Percentiles rank a stretch among this genome's conserved stretches.
phyloP scores from a whole-genome alignment of 1,140 invertebrate genomes.

The Drosophila takahashii region DNA sequence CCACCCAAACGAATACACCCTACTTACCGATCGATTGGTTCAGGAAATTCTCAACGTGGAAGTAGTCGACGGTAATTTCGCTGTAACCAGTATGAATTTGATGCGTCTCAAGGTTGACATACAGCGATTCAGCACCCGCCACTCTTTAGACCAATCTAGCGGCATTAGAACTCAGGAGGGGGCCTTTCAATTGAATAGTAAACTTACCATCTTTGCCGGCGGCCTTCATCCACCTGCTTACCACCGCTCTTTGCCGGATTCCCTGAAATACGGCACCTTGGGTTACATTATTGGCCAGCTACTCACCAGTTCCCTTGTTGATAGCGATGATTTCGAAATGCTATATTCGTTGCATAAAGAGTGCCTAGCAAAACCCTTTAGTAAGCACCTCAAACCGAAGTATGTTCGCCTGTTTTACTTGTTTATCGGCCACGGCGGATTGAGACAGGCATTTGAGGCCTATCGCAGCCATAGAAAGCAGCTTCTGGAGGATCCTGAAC shows the following conservation, averaged over 20 bases:
- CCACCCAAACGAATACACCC: slow-evolving; percentile 76
- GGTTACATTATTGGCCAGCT: slow-evolving; percentile 71
- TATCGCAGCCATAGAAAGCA: slow-evolving; percentile 86
- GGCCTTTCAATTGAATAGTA: slow-evolving; percentile 84
- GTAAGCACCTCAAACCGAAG: too few relatives aligned
- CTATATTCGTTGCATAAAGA: too few relatives aligned
- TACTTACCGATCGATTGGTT: slow-evolving; percentile 41
- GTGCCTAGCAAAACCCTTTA: slow-evolving; percentile 78
- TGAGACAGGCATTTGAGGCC: slow-evolving; percentile 94
- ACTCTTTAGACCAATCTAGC: slow-evolving; percentile 43
- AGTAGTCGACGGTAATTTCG: slow-evolving; percentile 34
- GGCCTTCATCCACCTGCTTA: slow-evolving; percentile 95
- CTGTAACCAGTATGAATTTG: slow-evolving; percentile 58
- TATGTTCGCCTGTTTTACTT: too few relatives aligned
- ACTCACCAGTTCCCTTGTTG: slow-evolving; percentile 71
- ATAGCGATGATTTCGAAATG: too few relatives aligned
- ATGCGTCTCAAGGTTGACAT: slow-evolving; percentile 25
- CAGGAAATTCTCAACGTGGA: slow-evolving; percentile 47
- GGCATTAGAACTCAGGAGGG: slow-evolving; percentile 53
- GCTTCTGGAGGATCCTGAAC: slow-evolving; percentile 56
- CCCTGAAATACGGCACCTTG: slow-evolving; percentile 73
- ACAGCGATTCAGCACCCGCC: slow-evolving; percentile 50
- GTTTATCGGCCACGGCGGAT: slow-evolving; percentile 87
- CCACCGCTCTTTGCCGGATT: slow-evolving; percentile 85
- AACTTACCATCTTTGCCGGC: slow-evolving; percentile 87